These are phyloP conservation scores for Ephydatia muelleri DNA, from an alignment of 37 sponge, comb jelly and placozoan species.

Conservation along the genomic window DNA sequence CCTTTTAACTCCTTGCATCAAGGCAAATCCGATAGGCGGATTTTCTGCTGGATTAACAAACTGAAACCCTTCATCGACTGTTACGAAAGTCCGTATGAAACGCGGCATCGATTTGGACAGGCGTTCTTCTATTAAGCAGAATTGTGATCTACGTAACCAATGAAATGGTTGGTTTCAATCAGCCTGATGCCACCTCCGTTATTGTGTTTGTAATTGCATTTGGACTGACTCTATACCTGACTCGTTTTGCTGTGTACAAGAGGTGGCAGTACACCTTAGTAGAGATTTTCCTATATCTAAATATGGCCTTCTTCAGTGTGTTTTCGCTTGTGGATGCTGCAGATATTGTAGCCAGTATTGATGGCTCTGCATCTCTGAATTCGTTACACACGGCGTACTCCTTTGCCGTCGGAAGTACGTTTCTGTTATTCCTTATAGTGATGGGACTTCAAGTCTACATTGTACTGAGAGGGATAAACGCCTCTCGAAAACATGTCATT, in stretches of 20 bases:
- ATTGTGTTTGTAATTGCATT: background rate
- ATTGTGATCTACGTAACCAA: background rate
- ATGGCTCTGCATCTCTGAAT: no score
- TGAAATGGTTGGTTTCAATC: background rate
- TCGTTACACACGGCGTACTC: no score
- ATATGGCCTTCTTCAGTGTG: slow-evolving; percentile 1
- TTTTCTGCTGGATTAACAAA: background rate
- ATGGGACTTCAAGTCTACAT: no score
- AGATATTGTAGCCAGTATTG: no score
- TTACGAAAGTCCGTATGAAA: slow-evolving; percentile 22
- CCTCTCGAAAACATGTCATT: no score
- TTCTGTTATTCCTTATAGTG: no score
- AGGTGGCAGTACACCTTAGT: background rate
- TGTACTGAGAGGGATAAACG: no score
- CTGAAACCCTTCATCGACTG: slow-evolving; percentile 23
- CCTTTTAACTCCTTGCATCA: slow-evolving; percentile 4
- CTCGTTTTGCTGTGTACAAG: slow-evolving; percentile 27
- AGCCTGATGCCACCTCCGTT: background rate
- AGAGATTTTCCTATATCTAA: slow-evolving; percentile 8
- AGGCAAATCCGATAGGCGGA: background rate
- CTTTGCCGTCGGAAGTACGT: no score
- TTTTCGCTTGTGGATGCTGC: no score
- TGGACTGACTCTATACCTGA: background rate
- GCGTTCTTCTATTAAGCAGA: background rate
- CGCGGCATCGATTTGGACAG: slow-evolving; percentile 28